Evolutionary conservation across 2,888 invertebrate species (phyloP), one percentile per base, ranked within the genome.

Genomic region (Marasmarcha lunaedactyla): DNA sequence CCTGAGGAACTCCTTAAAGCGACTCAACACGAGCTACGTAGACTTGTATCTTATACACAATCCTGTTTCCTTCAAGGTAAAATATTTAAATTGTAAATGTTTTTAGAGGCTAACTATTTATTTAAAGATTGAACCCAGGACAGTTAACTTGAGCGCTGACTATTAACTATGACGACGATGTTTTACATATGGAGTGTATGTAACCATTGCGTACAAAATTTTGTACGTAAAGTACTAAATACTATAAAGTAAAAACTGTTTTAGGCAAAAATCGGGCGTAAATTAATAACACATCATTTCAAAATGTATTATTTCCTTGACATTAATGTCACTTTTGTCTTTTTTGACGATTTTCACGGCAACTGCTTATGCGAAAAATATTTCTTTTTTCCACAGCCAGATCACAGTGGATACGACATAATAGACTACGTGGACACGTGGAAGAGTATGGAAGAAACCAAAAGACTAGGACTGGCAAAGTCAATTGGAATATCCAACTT

Each of bases 401-500:
- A 30, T 10, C 11, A 9, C 40, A 40, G 53, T 25, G 57, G 47
- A 1, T 71, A 47, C 27, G 74, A 74, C 25, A 78, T 88, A 40
- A 85, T 87, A 3, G 91, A 92, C 68, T 92, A 87, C 55, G 38
- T 90, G 6, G 93, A 90, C 48, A 89, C 90, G 0, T 91, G 90
- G 89, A 85, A 85, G 51, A 89, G 76, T 1, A 87, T 94, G 89
- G 93, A 93, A 56, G 83, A 88, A 34, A 79, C 86, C 15, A 87
- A 90, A 34, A 78, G 85, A 11, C 70, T 81, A 33, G 92, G 93
- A 0, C 65, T 92, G 0, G 85, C 87, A 0, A 89, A 86, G 49
- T 89, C 90, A 2, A 92, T 94, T 0, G 78, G 78, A 1, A 50
- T 79, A 2, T 91, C 91, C 1, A 94, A 94, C 72, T 94, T 94